A percentile compares a stretch with the other conserved stretches of the same genome.
phyloP scores from a whole-genome alignment of 2,888 invertebrate species.

The Ophion obscuratus region DNA sequence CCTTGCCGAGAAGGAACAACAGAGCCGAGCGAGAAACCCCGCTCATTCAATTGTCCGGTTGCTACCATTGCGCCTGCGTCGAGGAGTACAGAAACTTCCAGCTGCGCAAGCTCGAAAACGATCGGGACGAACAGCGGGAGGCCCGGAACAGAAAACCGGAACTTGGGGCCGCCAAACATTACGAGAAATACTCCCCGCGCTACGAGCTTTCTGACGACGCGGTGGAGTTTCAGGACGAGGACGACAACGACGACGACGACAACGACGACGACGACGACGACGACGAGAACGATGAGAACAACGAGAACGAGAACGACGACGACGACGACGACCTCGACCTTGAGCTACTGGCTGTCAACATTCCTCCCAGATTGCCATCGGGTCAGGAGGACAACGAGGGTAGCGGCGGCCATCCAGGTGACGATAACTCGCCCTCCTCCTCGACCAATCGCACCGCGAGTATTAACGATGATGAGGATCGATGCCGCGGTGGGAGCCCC shows the following conservation, averaged over 20 bases:
- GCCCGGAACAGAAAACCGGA: too few species aligned
- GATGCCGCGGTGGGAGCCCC: conserved; percentile 63
- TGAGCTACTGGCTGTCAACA: conserved; percentile 54
- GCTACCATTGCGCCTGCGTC: conserved; percentile 91
- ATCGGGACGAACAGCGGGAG: conserved; percentile 41
- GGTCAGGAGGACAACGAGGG: conserved; percentile 78
- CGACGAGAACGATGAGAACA: conserved; percentile 55
- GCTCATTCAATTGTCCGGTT: conserved; percentile 88
- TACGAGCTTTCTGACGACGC: too few species aligned
- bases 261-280: conserved; percentile 64
- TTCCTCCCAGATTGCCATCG: conserved; percentile 56
- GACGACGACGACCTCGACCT: conserved; percentile 65
- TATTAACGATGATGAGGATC: conserved; percentile 20
- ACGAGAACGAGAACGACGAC: conserved; percentile 4
- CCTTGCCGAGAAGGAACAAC: conserved; percentile 79
- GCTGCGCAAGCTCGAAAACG: conserved; percentile 80
- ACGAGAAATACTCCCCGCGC: too few species aligned
- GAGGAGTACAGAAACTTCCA: conserved; percentile 89
- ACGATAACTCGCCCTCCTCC: conserved; percentile 61
- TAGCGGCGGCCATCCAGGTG: too few species aligned
- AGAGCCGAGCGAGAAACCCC: conserved; percentile 84
- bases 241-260: conserved; percentile 56
- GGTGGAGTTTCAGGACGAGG: conserved; percentile 37
- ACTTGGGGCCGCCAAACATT: too few species aligned
- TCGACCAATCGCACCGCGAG: neutral